Evolutionary conservation across 2,113 vertebrate genomes (phyloP), one percentile per base, ranked within the genome.

Genomic region (Antechinus stuartii): DNA sequence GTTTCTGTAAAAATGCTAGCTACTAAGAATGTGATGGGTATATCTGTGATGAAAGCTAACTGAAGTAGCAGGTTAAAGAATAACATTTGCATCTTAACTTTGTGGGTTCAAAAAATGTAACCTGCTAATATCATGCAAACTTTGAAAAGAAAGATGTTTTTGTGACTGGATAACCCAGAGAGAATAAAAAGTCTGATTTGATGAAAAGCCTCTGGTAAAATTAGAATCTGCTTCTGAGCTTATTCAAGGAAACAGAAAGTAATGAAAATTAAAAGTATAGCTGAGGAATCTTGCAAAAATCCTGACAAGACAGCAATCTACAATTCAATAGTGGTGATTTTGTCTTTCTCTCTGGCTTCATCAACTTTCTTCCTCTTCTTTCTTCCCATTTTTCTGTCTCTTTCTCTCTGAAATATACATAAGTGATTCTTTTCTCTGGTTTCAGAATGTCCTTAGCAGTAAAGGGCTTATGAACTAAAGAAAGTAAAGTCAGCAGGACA

Each of bases 161-260:
- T 98, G 98, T 98, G 96, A 96, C 97, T 96, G 90, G 94, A 96
- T 98, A 98, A 98, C 97, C 98, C 98, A 98, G 52, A 52, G 97
- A 98, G 97, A 98, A 98, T 97, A 97, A 98, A 98, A 98, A 98
- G 54, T 97, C 97, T 98, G 5, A 23, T 97, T 98, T 98, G 97
- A 98, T 97, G 98, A 98, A 98, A 98, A 98, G 97, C 95, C 97
- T 95, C 97, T 98, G 98, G 98, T 98, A 98, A 98, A 98, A 98
- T 98, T 98, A 98, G 97, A 98, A 98, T 97, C 97, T 98, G 97
- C 96, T 98, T 98, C 97, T 97, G 54, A 97, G 96, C 94, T 97
- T 98, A 97, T 97, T 97, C 98, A 98, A 98, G 94, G 96, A 97
- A 98, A 98, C 94, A 94, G 97, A 97, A 98, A 98, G 98, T 98